phyloP scores from a whole-genome alignment of 2,113 vertebrate species.

The Coptodon bakossiorum region DNA sequence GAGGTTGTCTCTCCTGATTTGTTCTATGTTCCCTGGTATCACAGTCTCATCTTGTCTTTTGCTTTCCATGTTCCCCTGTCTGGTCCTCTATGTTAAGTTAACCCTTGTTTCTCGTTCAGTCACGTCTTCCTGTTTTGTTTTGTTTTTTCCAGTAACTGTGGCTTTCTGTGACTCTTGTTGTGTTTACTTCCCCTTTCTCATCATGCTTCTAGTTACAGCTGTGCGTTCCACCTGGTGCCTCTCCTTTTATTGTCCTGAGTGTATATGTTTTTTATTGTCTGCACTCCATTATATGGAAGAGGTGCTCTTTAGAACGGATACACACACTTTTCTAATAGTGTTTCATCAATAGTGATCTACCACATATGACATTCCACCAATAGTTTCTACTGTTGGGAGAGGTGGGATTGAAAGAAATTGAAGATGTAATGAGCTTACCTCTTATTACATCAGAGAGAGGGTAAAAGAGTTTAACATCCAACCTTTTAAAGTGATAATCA shows the following conservation, averaged over 20 bases:
- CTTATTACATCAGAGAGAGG: not conserved
- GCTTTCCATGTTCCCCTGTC: not conserved
- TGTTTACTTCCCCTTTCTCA: not conserved
- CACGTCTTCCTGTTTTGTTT: accelerated
- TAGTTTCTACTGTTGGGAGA: not conserved
- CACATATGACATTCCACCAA: not conserved
- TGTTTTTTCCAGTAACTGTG: not conserved
- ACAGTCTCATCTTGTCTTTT: not conserved
- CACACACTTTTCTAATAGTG: not conserved
- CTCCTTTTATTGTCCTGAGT: not conserved
- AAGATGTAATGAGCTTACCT: not conserved
- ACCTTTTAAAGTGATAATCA: not conserved
- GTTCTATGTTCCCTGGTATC: not conserved
- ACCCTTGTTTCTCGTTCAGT: not conserved
- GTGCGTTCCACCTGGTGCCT: not conserved
- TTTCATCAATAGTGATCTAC: not conserved
- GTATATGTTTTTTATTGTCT: not conserved
- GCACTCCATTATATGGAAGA: not conserved
- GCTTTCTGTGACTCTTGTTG: not conserved
- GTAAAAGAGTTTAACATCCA: not conserved
- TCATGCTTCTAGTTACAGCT: not conserved
- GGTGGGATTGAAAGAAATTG: not conserved
- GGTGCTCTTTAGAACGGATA: not conserved
- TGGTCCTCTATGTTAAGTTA: not conserved
- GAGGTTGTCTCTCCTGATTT: not conserved